These are phyloP conservation scores for Holcopasites calliopsidis DNA, from an alignment of 1,140 invertebrate species.

Conservation along the genomic window DNA sequence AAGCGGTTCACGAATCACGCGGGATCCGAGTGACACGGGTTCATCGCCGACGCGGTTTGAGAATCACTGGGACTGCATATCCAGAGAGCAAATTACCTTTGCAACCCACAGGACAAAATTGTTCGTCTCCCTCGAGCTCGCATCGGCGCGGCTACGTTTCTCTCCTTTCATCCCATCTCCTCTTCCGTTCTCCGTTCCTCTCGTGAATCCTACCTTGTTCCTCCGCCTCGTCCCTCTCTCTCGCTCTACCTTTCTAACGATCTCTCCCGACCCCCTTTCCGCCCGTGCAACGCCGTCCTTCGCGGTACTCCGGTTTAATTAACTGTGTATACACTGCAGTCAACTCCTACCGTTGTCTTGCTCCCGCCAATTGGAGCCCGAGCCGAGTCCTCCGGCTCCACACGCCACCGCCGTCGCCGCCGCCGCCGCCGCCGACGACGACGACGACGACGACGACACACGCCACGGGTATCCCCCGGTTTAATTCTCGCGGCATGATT, in stretches of 20 bases:
- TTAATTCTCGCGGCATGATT: conserved; percentile 78
- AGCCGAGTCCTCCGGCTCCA: conserved; percentile 50
- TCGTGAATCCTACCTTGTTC: not conserved
- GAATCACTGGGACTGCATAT: conserved; percentile 66
- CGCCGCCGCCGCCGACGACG: too few relatives aligned
- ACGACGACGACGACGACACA: conserved; percentile 58
- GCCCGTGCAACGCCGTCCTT: conserved; percentile 45
- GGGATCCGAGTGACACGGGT: not conserved
- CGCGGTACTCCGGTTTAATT: conserved; percentile 76
- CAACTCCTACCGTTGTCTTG: conserved; percentile 77
- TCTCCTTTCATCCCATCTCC: not conserved
- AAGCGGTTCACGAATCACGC: not conserved
- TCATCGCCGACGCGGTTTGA: conserved; percentile 18
- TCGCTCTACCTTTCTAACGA: conserved; percentile 29
- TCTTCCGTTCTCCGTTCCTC: not conserved
- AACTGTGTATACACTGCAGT: conserved; percentile 79
- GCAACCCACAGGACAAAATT: conserved; percentile 64
- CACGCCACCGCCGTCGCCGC: too few relatives aligned
- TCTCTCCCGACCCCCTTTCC: conserved; percentile 33
- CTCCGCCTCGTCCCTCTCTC: conserved; percentile 41
- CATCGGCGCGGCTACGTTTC: conserved; percentile 43
- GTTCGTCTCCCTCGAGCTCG: conserved; percentile 38
- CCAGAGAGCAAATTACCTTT: conserved; percentile 71
- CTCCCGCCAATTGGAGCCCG: conserved; percentile 75
- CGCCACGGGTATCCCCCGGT: conserved; percentile 67